phyloP scores from a whole-genome alignment of 2,113 vertebrate genomes.

The Leiothrix lutea region DNA sequence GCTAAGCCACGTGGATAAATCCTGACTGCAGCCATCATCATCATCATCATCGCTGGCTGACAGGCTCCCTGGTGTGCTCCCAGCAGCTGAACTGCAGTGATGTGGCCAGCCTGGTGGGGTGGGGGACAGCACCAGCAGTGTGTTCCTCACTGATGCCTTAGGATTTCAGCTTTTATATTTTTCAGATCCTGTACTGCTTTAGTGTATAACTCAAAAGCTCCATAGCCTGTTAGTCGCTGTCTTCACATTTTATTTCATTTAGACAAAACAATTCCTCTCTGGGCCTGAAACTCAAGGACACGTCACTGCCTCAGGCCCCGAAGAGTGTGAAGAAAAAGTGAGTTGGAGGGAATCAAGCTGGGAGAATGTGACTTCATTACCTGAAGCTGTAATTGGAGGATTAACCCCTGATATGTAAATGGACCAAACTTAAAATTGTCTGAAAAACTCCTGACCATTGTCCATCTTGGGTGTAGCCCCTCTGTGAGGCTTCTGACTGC shows the following conservation, averaged over 20 bases:
- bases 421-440: not conserved
- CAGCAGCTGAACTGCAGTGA: not conserved
- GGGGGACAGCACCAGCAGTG: rapidly evolving
- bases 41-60: not conserved
- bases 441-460: not conserved
- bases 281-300: not conserved
- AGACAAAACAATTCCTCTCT: not conserved
- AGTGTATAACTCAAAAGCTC: not conserved
- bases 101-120: not conserved
- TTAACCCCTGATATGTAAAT: not conserved
- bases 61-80: not conserved
- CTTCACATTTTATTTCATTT: not conserved
- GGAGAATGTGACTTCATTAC: not conserved
- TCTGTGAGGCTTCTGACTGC: not conserved
- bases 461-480: not conserved
- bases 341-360: no score
- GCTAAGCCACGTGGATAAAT: not conserved
- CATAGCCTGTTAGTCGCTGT: not conserved
- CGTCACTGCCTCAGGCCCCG: not conserved
- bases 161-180: not conserved
- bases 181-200: not conserved
- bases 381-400: not conserved
- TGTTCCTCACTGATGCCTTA: not conserved
- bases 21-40: not conserved
- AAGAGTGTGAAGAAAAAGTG: not conserved